These are phyloP conservation scores for Perizoma flavofasciatum DNA, from an alignment of 2,888 invertebrate species.

Conservation along the genomic window DNA sequence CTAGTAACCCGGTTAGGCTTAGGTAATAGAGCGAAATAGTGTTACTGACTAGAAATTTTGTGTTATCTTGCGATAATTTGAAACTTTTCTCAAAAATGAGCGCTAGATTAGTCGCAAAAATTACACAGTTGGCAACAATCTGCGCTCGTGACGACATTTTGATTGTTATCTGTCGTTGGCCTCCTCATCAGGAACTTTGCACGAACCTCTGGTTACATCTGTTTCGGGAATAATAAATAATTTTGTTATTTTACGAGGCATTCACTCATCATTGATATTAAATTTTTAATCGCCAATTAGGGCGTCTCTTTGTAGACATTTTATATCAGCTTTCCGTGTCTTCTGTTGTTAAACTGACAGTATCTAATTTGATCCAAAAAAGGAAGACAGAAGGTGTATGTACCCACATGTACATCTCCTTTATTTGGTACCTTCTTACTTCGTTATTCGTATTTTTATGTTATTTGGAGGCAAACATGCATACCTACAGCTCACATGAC, in stretches of 20 bases:
- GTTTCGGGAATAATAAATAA: conserved; percentile 20
- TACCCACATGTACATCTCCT: too few species aligned
- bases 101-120: conserved; percentile 3
- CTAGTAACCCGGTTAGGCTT: too few species aligned
- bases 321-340: neutral
- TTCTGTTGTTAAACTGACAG: neutral
- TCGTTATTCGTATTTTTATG: too few species aligned
- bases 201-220: conserved; percentile 20
- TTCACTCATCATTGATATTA: conserved; percentile 16
- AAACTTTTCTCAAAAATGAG: neutral
- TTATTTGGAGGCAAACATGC: too few species aligned
- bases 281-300: conserved; percentile 20
- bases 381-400: too few species aligned
- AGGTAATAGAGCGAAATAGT: too few species aligned
- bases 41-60: too few species aligned
- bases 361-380: too few species aligned
- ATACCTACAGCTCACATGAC: too few species aligned
- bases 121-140: conserved; percentile 9
- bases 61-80: too few species aligned
- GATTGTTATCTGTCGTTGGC: conserved; percentile 46
- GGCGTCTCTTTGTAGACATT: conserved; percentile 8
- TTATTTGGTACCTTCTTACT: too few species aligned
- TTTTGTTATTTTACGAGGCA: conserved; percentile 20
- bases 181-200: conserved; percentile 27
- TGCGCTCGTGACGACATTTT: conserved; percentile 35